phyloP scores from a whole-genome alignment of 2,113 vertebrate genomes.

The Tretioscincus oriximinensis region DNA sequence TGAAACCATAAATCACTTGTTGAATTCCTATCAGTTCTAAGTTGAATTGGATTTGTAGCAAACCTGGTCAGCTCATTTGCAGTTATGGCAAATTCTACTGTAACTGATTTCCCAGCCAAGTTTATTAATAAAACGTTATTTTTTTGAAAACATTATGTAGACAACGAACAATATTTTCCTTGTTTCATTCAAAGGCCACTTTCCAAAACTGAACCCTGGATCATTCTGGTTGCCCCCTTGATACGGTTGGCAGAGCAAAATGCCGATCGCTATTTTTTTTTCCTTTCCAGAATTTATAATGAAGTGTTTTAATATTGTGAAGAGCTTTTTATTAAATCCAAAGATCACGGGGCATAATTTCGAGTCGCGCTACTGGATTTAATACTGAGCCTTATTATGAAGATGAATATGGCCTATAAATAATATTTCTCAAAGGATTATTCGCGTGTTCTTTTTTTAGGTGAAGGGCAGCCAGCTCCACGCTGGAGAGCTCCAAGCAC shows the following conservation, averaged over 20 bases:
- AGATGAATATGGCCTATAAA: slow-evolving; percentile 28
- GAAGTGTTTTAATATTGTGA: slow-evolving; percentile 30
- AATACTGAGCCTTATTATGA: slow-evolving; percentile 11
- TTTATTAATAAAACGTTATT: not conserved
- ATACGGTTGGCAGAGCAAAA: not conserved
- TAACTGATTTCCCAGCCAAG: not conserved
- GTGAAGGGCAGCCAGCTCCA: not conserved
- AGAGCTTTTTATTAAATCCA: slow-evolving; percentile 4
- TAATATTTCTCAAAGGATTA: not conserved
- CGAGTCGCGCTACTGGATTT: not conserved
- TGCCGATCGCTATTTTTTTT: not conserved
- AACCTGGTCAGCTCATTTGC: too few relatives aligned
- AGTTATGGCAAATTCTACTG: not conserved
- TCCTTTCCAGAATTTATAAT: not conserved
- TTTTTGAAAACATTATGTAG: not conserved
- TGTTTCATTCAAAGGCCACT: not conserved
- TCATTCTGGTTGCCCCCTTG: not conserved
- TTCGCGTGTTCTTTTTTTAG: not conserved
- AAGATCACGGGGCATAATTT: slow-evolving; percentile 8
- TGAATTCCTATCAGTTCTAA: too few relatives aligned
- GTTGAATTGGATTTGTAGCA: too few relatives aligned
- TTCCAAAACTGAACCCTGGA: not conserved
- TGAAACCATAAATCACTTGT: too few relatives aligned
- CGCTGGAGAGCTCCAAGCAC: not conserved
- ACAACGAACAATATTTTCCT: too few relatives aligned